Conservation (phyloP, 2,797 vertebrate genomes). For the Squalus acanthias region DNA sequence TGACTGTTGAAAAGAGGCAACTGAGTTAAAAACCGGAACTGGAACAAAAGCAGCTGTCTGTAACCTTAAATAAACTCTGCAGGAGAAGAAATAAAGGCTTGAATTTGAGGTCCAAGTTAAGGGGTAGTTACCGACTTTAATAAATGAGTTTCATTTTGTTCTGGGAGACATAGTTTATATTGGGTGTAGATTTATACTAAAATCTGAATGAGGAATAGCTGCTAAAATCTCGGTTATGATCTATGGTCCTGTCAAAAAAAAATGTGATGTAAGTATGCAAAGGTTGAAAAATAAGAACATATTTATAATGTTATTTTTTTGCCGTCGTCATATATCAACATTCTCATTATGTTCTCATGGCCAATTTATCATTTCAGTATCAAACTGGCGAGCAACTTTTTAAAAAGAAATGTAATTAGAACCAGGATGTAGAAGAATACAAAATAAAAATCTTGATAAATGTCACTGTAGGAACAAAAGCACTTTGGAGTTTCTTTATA, state of each 20-base stretch:
- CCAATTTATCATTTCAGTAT: slow-evolving; percentile 8
- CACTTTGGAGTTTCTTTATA: slow-evolving; percentile 15
- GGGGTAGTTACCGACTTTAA: slow-evolving; percentile 17
- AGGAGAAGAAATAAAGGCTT: background rate
- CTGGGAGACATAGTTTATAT: background rate
- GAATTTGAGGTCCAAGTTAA: background rate
- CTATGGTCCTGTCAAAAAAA: background rate
- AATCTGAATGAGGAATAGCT: background rate
- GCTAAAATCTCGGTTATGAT: background rate
- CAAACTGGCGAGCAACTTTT: background rate
- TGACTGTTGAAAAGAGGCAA: background rate
- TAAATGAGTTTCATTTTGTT: slow-evolving; percentile 21
- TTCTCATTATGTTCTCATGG: background rate
- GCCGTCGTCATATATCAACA: slow-evolving; percentile 14
- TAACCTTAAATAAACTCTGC: background rate
- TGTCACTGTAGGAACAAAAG: background rate
- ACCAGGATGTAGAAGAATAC: background rate
- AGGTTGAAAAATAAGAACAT: slow-evolving; percentile 19
- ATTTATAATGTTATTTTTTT: slow-evolving; percentile 5
- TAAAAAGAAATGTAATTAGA: slow-evolving; percentile 1
- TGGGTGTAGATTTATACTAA: slow-evolving; percentile 12
- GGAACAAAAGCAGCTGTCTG: background rate
- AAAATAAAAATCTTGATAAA: slow-evolving; percentile 20
- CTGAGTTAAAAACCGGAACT: background rate
- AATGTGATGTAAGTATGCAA: slow-evolving; percentile 18